Evolutionary conservation across 2,888 invertebrate species (phyloP).

Genomic region (Spodoptera exigua): DNA sequence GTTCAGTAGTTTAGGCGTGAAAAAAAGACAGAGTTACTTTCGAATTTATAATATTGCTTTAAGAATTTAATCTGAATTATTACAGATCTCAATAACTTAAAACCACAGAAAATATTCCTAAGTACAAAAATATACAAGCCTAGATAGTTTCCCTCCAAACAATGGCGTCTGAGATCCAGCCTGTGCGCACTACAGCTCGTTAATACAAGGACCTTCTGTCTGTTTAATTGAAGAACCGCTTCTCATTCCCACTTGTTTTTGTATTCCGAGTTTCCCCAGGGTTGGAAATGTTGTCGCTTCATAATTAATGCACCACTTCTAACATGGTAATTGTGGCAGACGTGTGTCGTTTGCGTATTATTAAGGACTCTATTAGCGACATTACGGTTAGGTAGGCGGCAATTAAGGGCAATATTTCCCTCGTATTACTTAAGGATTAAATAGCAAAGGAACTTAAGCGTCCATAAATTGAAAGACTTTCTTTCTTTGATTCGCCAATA

Average conservation of each 20-base stretch:
- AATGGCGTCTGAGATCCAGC: slow-evolving; percentile 38
- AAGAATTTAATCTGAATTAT: too few species aligned
- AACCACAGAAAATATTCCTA: neutral
- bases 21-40: too few species aligned
- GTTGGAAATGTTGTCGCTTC: slow-evolving; percentile 27
- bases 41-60: too few species aligned
- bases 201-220: slow-evolving; percentile 48
- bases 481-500: slow-evolving; percentile 20
- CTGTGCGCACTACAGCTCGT: slow-evolving; percentile 47
- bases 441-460: too few species aligned
- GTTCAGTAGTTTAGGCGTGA: too few species aligned
- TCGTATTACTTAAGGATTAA: too few species aligned
- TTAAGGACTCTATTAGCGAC: slow-evolving; percentile 23
- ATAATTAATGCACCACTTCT: slow-evolving; percentile 51
- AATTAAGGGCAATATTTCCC: slow-evolving; percentile 13
- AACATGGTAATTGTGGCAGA: slow-evolving; percentile 49
- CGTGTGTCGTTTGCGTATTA: slow-evolving; percentile 40
- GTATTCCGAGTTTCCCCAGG: slow-evolving; percentile 29
- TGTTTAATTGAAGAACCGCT: slow-evolving; percentile 57
- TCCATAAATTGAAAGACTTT: too few species aligned
- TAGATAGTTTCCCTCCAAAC: slow-evolving; percentile 31
- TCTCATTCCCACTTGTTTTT: slow-evolving; percentile 47
- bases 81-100: too few species aligned
- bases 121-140: slow-evolving; percentile 14
- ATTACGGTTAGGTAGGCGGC: neutral